phyloP scores from a whole-genome alignment of 2,888 invertebrate genomes.

The Dicyrtoma fusca region DNA sequence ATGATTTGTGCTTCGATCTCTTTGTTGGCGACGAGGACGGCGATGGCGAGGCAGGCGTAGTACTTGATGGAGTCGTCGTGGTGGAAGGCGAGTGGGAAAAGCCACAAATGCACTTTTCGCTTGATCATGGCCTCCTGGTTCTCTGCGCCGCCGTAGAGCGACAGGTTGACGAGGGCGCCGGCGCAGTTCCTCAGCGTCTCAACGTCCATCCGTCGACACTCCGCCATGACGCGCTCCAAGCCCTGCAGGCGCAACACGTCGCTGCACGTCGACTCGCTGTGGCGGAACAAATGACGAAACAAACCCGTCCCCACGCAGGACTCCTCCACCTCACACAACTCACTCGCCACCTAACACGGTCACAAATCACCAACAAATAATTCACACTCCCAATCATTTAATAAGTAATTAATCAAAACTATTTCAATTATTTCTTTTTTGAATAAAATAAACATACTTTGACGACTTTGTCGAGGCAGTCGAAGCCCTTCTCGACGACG shows the following conservation, averaged over 20 bases:
- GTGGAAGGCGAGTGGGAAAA: constrained; percentile 96
- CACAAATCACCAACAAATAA: constrained; percentile 3
- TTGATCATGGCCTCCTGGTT: constrained; percentile 98
- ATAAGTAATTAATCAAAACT: background rate
- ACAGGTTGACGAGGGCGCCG: constrained; percentile 92
- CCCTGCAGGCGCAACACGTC: constrained; percentile 91
- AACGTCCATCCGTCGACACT: constrained; percentile 89
- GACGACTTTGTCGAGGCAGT: constrained; percentile 77
- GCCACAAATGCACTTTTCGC: constrained; percentile 91
- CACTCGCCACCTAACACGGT: constrained; percentile 51
- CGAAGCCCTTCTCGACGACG: constrained; percentile 81
- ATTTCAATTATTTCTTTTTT: background rate
- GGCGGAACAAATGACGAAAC: constrained; percentile 91
- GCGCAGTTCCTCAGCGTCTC: constrained; percentile 95
- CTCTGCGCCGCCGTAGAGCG: constrained; percentile 94
- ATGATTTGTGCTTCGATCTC: constrained; percentile 96
- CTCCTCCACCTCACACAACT: constrained; percentile 60
- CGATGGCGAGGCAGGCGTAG: constrained; percentile 97
- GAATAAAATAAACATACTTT: constrained; percentile 47
- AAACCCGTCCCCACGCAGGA: constrained; percentile 89
- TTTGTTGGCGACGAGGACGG: constrained; percentile 93
- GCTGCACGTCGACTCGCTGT: constrained; percentile 93
- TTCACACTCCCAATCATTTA: background rate
- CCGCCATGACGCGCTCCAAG: constrained; percentile 90
- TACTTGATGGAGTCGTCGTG: constrained; percentile 96